phyloP scores from a whole-genome alignment of 2,797 vertebrate species.

The Antrozous pallidus region DNA sequence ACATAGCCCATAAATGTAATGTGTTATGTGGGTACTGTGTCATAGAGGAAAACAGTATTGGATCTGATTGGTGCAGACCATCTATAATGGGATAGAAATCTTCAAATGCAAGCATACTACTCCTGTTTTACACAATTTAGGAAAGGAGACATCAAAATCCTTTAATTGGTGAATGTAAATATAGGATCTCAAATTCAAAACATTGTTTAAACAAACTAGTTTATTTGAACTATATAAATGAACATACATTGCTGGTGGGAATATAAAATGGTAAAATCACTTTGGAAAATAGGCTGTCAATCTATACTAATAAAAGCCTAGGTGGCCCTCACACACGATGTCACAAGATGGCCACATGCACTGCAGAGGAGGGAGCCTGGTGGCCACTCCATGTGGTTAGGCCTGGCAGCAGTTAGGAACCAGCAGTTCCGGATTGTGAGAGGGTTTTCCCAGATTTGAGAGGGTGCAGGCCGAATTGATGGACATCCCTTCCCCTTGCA shows the following conservation, averaged over 20 bases:
- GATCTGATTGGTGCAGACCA: background rate
- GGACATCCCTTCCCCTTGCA: too few species aligned
- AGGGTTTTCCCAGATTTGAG: too few species aligned
- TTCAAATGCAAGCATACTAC: background rate
- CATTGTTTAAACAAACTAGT: background rate
- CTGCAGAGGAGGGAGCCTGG: too few species aligned
- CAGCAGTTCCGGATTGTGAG: too few species aligned
- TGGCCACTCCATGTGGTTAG: too few species aligned
- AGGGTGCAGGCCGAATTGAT: too few species aligned
- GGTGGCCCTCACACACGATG: too few species aligned
- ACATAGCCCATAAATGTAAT: background rate
- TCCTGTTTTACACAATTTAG: background rate
- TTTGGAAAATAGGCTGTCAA: background rate
- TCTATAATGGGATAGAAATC: background rate
- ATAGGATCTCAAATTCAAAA: slow-evolving; percentile 21
- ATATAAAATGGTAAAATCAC: slow-evolving; percentile 22
- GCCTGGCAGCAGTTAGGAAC: too few species aligned
- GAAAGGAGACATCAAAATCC: background rate
- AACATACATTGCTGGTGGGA: background rate
- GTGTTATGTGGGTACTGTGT: background rate
- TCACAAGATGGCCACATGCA: too few species aligned
- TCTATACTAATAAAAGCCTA: too few species aligned
- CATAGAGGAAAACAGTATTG: background rate
- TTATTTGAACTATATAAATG: slow-evolving; percentile 3
- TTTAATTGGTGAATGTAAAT: background rate